phyloP scores from a whole-genome alignment of 2,888 invertebrate genomes.

The Smittia aterrima region DNA sequence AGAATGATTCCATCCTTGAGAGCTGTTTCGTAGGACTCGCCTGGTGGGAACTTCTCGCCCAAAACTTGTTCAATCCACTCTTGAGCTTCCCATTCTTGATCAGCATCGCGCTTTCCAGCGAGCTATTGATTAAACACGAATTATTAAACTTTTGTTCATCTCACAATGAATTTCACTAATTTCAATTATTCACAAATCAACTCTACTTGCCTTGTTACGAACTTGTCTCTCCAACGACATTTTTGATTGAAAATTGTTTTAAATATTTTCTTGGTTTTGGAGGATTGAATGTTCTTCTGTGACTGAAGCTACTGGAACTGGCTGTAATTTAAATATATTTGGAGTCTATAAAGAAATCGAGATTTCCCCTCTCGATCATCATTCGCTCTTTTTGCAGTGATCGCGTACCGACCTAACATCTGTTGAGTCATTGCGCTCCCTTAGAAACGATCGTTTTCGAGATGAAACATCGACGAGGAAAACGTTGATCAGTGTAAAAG shows the following conservation, averaged over 20 bases:
- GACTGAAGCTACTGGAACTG: background rate
- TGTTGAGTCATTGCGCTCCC: background rate
- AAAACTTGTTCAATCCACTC: constrained; percentile 88
- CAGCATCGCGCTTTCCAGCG: constrained; percentile 76
- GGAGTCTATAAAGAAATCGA: background rate
- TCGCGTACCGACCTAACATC: background rate
- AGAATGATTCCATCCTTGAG: constrained; percentile 89
- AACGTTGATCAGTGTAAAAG: too few relatives aligned
- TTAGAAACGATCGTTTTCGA: background rate
- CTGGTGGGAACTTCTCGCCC: constrained; percentile 82
- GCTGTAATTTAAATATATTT: background rate
- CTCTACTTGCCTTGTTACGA: constrained; percentile 15
- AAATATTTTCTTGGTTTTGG: background rate
- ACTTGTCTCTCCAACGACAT: constrained; percentile 39
- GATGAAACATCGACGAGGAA: background rate
- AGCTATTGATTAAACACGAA: constrained; percentile 57
- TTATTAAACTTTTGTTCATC: background rate
- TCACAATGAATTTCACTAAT: background rate
- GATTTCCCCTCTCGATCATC: constrained; percentile 1
- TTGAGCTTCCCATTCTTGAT: constrained; percentile 83
- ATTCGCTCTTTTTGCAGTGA: background rate
- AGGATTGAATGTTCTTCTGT: background rate
- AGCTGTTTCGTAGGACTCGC: constrained; percentile 81
- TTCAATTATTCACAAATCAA: background rate
- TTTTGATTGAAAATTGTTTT: background rate